Evolutionary conservation across 2,113 vertebrate species (phyloP).

Genomic region (Hemichromis elongatus): DNA sequence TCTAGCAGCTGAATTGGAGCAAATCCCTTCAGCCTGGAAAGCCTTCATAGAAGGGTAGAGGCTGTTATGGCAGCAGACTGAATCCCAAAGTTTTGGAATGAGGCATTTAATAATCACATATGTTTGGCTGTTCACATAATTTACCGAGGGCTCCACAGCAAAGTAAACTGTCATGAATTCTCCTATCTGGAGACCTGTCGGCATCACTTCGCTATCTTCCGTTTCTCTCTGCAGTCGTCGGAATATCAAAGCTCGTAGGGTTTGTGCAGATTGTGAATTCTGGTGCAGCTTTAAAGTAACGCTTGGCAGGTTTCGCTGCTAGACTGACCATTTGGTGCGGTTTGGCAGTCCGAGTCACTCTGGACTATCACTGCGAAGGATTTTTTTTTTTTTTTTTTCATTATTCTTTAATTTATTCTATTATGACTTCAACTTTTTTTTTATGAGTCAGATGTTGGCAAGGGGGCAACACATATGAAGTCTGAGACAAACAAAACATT

Average conservation of each 20-base stretch:
- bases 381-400: not conserved
- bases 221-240: not conserved
- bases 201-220: not conserved
- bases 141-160: not conserved
- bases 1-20: not conserved
- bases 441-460: slow-evolving; percentile 23
- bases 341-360: not conserved
- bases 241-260: not conserved
- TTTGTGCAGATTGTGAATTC: slow-evolving; percentile 7
- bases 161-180: not conserved
- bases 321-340: not conserved
- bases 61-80: not conserved
- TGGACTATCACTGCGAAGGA: not conserved
- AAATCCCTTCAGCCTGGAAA: not conserved
- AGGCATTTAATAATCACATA: not conserved
- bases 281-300: slow-evolving; percentile 22
- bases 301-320: not conserved
- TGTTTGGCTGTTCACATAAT: not conserved
- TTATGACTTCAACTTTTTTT: not conserved
- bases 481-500: slow-evolving; percentile 48
- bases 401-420: slow-evolving; percentile 6
- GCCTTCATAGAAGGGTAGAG: not conserved
- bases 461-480: slow-evolving; percentile 32
- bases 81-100: not conserved
- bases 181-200: not conserved